A percentile compares a stretch with the other conserved stretches of the same genome.
Conservation (phyloP, 2,113 vertebrate species). For the Ceyx margarethae region DNA sequence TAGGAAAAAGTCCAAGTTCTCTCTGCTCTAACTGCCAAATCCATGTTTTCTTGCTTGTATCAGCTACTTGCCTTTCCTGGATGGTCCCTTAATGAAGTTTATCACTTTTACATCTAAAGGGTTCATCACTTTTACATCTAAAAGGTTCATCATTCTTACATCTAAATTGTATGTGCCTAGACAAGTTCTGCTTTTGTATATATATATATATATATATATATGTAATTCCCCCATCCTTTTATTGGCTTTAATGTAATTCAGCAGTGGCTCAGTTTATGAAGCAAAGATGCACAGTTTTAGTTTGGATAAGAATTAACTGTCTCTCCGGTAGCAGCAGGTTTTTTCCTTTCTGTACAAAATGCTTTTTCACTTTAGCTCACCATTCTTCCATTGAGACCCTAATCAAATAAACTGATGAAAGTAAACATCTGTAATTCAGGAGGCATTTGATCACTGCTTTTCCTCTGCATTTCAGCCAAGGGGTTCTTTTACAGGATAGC, state of each 20-base stretch:
- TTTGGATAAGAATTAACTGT: constrained; percentile 72
- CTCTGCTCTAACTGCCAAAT: not conserved
- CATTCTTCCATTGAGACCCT: constrained; percentile 58
- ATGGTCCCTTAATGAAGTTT: constrained; percentile 17
- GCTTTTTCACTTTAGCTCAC: constrained; percentile 43
- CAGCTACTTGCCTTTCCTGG: not conserved
- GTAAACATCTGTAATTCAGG: constrained; percentile 70
- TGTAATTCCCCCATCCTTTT: constrained; percentile 59
- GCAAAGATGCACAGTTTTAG: constrained; percentile 46
- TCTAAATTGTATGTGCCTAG: constrained; percentile 23
- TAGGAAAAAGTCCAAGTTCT: not conserved
- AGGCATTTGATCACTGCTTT: constrained; percentile 61
- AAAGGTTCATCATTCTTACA: constrained; percentile 35
- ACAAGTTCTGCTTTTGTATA: constrained; percentile 63
- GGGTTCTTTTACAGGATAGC: constrained; percentile 46
- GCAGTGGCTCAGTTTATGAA: constrained; percentile 58
- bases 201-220: not conserved
- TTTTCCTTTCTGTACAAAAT: constrained; percentile 46
- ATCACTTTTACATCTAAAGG: constrained; percentile 37
- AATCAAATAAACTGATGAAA: constrained; percentile 69
- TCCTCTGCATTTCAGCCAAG: constrained; percentile 46
- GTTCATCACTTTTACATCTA: constrained; percentile 28
- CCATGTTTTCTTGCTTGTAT: not conserved
- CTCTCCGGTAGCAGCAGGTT: constrained; percentile 54
- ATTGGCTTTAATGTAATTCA: constrained; percentile 48